These are phyloP conservation scores for Anagrus nilaparvatae DNA, from an alignment of 1,140 invertebrate species.

Conservation along the genomic window DNA sequence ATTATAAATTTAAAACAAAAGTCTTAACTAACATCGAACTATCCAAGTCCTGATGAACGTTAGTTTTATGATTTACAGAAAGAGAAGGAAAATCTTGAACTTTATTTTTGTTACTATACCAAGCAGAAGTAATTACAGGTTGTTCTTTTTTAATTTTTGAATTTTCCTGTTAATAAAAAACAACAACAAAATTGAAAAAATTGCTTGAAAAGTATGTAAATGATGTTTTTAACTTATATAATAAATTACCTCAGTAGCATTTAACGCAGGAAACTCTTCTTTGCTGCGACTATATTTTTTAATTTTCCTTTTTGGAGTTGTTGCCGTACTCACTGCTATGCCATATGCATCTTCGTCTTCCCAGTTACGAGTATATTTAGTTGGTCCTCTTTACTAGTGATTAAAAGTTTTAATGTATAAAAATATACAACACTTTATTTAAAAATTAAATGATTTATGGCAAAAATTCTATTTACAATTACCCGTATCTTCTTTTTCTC, in stretches of 20 bases:
- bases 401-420: conserved; percentile 5
- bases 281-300: conserved; percentile 28
- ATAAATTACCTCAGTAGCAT: conserved; percentile 17
- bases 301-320: conserved; percentile 18
- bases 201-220: conserved; percentile 16
- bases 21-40: too few species aligned
- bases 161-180: too few species aligned
- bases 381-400: conserved; percentile 67
- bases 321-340: conserved; percentile 32
- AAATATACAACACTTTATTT: background rate
- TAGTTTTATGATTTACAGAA: too few species aligned
- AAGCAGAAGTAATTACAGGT: too few species aligned
- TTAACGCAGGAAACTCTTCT: conserved; percentile 42
- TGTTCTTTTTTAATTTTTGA: too few species aligned
- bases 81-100: too few species aligned
- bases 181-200: too few species aligned
- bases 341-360: conserved; percentile 82
- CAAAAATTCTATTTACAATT: conserved; percentile 22
- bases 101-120: too few species aligned
- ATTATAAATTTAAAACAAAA: too few species aligned
- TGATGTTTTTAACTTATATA: background rate
- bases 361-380: conserved; percentile 85
- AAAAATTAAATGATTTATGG: background rate
- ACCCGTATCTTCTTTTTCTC: conserved; percentile 77
- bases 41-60: too few species aligned